Evolutionary conservation across 2,888 invertebrate species (phyloP), one percentile per base, ranked within the genome.

Genomic region (Platycnemis pennipes): DNA sequence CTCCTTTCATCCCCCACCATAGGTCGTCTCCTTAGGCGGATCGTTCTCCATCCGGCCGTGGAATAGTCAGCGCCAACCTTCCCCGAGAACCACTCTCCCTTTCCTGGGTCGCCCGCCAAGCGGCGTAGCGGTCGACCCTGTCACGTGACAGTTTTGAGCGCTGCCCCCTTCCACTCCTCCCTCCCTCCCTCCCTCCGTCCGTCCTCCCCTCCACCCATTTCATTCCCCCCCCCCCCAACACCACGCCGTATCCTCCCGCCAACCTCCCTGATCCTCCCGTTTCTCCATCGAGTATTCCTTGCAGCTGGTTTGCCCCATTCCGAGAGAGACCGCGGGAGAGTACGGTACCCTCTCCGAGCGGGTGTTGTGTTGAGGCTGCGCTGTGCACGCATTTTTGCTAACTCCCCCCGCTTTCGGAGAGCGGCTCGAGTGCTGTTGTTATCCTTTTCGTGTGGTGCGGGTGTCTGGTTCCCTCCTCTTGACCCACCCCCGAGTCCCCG

Each of bases 71-170:
- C 77, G 77, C 77, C 77, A 37, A 13, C 31, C 77, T 77, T 77
- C 77, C 86, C 13, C 44, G 87, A 26, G 37, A 44, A 46, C 45
- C 87, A 87, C 87, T 46, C 87, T 87, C 87, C 87, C 87, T 77
- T 77, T 77, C 77, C 77, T n/a, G n/a, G 77, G 77, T 37, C 37
- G 31, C 45, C 63, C 69, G 53, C 91, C 91, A 91, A 63, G 91
- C 91, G 91, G 91, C 91, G 91, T 63, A 44, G 91, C 91, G 69
- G 91, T 91, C 91, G 91, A 44, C 91, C 37, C 53, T 19, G 63
- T 91, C 91, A 91, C 91, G 91, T 91, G 91, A 91, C 69, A n/a
- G 26, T 42, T 91, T 63, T 56, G 89, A 53, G 44, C 22, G 7
- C 88, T 37, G 31, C 53, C 88, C 53, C 11, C n/a, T 31, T 31